phyloP scores from a whole-genome alignment of 2,797 vertebrate genomes.

The Clarias laeviceps region DNA sequence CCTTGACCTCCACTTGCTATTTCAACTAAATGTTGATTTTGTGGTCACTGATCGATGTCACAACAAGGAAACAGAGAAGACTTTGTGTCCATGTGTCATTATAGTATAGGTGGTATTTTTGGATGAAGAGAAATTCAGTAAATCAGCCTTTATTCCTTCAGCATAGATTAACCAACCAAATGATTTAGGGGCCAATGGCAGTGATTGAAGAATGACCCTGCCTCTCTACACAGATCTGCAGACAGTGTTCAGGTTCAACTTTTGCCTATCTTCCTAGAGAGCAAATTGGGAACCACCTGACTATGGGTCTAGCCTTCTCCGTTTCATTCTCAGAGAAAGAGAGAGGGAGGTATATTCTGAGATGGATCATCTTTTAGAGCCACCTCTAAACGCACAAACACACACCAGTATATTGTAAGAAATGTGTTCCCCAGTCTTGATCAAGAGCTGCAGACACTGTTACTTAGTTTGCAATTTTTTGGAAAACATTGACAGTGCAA shows the following conservation, averaged over 20 bases:
- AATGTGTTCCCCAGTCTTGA: background rate
- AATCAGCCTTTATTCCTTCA: background rate
- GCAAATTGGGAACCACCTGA: background rate
- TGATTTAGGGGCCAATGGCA: background rate
- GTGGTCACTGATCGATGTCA: background rate
- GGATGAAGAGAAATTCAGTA: background rate
- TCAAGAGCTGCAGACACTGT: background rate
- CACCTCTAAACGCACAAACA: background rate
- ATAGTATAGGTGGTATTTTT: background rate
- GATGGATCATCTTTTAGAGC: background rate
- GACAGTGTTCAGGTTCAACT: background rate
- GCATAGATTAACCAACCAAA: background rate
- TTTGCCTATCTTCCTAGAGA: background rate
- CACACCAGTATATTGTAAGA: background rate
- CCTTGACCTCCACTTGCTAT: background rate
- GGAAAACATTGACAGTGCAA: background rate
- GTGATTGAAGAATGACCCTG: background rate
- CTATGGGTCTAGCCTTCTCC: background rate
- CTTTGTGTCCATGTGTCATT: background rate
- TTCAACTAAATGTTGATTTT: background rate
- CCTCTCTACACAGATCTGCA: background rate
- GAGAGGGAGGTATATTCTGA: background rate
- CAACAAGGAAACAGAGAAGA: background rate
- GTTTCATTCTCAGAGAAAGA: background rate
- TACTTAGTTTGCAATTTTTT: background rate